Evolutionary conservation across 2,888 invertebrate genomes (phyloP).

Genomic region (Pinctada fucata): DNA sequence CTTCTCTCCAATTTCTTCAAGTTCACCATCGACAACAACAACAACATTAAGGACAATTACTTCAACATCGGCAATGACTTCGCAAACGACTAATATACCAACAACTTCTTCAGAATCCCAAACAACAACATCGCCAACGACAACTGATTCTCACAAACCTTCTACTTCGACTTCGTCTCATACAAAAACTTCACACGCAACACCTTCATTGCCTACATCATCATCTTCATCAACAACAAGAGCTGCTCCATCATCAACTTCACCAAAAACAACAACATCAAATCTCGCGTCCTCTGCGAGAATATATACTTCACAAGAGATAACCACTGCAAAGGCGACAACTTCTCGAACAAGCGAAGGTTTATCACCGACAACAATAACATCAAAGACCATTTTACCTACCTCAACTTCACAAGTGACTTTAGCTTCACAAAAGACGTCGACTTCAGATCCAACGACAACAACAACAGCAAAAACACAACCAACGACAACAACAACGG

Average conservation of each 20-base stretch:
- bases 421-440: neutral
- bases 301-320: no score
- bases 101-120: neutral
- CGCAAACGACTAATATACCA: no score
- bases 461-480: neutral
- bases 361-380: neutral
- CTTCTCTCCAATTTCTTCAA: no score
- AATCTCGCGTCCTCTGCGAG: neutral
- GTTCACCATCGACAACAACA: neutral
- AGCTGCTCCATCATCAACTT: neutral
- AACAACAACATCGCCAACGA: neutral
- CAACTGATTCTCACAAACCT: no score
- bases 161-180: neutral
- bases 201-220: neutral
- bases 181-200: neutral
- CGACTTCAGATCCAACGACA: neutral
- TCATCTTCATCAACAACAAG: neutral
- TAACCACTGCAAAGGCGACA: no score
- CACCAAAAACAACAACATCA: neutral
- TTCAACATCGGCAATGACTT: neutral
- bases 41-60: neutral
- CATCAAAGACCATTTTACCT: neutral
- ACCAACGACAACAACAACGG: neutral
- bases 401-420: neutral
- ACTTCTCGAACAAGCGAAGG: no score